These are phyloP conservation scores for Idaea aversata DNA, from an alignment of 2,888 invertebrate genomes.

Conservation along the genomic window DNA sequence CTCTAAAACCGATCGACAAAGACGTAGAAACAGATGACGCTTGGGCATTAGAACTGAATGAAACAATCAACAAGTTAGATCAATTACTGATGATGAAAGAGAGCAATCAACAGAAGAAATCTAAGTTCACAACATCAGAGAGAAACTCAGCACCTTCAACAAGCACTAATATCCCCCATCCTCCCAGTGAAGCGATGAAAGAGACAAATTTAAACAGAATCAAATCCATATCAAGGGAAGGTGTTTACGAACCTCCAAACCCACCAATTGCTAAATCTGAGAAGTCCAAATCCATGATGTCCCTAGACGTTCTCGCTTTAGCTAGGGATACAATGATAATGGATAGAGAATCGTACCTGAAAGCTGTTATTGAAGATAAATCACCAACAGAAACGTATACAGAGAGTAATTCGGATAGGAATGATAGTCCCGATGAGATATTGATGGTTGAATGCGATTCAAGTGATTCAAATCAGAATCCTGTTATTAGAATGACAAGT, in stretches of 20 bases:
- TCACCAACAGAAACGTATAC: constrained; percentile 73
- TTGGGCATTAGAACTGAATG: constrained; percentile 89
- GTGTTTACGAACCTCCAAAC: constrained; percentile 55
- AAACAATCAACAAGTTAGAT: constrained; percentile 88
- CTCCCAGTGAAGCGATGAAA: constrained; percentile 59
- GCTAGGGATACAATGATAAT: constrained; percentile 65
- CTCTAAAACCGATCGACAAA: constrained; percentile 86
- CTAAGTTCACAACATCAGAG: constrained; percentile 65
- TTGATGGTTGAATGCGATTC: constrained; percentile 75
- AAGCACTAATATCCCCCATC: constrained; percentile 55
- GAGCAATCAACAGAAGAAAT: constrained; percentile 78
- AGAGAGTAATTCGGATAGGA: constrained; percentile 71
- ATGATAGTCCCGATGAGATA: constrained; percentile 72
- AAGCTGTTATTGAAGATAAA: constrained; percentile 74
- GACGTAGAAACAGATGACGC: constrained; percentile 84
- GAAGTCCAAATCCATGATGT: constrained; percentile 76
- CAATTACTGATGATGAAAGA: constrained; percentile 85
- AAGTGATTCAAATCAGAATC: constrained; percentile 71
- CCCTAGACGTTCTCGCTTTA: constrained; percentile 65
- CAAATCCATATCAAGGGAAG: constrained; percentile 65
- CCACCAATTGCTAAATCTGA: constrained; percentile 61
- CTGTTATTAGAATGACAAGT: constrained; percentile 73
- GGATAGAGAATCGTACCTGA: constrained; percentile 70
- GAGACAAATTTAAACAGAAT: constrained; percentile 55
- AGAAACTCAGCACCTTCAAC: constrained; percentile 69